These are phyloP conservation scores for Diarsia mendica DNA, from an alignment of 2,888 invertebrate species.

Conservation along the genomic window DNA sequence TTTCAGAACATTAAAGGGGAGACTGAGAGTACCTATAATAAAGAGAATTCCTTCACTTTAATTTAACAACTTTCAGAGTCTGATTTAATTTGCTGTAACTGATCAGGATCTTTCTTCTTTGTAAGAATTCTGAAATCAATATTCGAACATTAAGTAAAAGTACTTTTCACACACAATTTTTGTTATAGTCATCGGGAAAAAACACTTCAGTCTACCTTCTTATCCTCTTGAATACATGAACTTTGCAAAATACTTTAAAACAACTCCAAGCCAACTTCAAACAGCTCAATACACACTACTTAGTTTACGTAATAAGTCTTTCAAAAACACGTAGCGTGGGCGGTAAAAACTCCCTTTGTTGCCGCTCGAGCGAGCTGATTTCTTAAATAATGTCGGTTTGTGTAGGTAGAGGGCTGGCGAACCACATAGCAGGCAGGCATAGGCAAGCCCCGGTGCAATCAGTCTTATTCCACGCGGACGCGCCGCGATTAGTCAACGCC, in stretches of 20 bases:
- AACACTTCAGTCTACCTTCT: neutral
- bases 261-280: conserved; percentile 41
- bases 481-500: conserved; percentile 90
- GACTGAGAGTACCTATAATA: neutral
- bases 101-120: neutral
- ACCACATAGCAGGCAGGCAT: conserved; percentile 87
- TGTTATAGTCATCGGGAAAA: neutral
- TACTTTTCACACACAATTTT: neutral
- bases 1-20: neutral
- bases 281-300: conserved; percentile 64
- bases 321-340: conserved; percentile 83
- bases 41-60: neutral
- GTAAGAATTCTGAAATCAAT: neutral
- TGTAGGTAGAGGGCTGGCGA: conserved; percentile 85
- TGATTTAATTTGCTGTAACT: neutral
- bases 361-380: conserved; percentile 88
- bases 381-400: conserved; percentile 89
- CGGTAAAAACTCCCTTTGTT: conserved; percentile 88
- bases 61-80: neutral
- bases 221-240: neutral
- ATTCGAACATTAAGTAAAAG: neutral
- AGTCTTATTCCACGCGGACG: conserved; percentile 90
- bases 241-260: conserved; percentile 26
- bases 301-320: conserved; percentile 77
- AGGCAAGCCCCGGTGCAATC: conserved; percentile 87